A percentile compares a stretch with the other conserved stretches of the same genome.
phyloP scores from a whole-genome alignment of 1,140 invertebrate species.

The Ylistrum balloti region DNA sequence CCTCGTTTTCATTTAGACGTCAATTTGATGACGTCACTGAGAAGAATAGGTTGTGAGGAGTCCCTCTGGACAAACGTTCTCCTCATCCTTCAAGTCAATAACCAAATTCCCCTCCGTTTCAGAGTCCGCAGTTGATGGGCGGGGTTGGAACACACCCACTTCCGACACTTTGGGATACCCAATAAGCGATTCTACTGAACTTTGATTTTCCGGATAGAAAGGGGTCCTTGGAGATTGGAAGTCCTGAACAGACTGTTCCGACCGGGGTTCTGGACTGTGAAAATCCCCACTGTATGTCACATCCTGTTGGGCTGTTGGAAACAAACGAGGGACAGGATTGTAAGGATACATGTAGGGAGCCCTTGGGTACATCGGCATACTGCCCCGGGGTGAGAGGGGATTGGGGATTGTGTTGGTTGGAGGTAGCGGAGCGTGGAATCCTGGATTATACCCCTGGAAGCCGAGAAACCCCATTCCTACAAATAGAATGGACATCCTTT shows the following conservation, averaged over 20 bases:
- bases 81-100: not conserved
- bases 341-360: not conserved
- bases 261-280: not conserved
- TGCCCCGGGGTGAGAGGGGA: not conserved
- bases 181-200: not conserved
- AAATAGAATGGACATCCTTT: not conserved
- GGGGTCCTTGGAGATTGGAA: not conserved
- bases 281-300: not conserved
- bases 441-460: not conserved
- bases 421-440: not conserved
- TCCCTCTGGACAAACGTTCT: not conserved
- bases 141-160: not conserved
- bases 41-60: not conserved
- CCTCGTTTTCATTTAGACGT: too few relatives aligned
- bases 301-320: not conserved
- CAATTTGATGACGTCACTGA: constrained; percentile 1
- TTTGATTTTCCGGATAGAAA: not conserved
- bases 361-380: not conserved
- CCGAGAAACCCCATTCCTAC: not conserved
- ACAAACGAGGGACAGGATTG: not conserved
- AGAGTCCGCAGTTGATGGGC: not conserved
- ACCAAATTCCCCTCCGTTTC: not conserved
- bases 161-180: not conserved
- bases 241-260: not conserved
- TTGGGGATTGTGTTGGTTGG: not conserved